Conservation (phyloP, 2,888 invertebrate species). For the Morinoia aosen region DNA sequence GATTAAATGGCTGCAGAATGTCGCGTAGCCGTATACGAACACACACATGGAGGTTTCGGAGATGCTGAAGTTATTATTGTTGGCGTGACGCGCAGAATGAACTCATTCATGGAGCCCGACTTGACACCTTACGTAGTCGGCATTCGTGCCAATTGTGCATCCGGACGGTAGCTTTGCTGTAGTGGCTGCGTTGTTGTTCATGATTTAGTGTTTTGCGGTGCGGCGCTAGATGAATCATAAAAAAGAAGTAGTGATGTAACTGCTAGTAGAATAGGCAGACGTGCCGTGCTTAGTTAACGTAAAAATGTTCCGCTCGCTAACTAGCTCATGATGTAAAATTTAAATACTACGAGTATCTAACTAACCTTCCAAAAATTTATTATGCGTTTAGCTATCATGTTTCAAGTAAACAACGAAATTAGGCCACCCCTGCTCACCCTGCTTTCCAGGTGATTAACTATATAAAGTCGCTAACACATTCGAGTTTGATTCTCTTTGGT, state of each 20-base stretch:
- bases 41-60: not conserved
- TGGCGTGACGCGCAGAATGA: not conserved
- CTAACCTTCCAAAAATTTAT: no score
- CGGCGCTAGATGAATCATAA: not conserved
- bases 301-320: not conserved
- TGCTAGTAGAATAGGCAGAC: not conserved
- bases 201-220: not conserved
- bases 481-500: not conserved
- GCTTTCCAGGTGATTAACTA: not conserved
- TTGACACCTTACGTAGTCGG: constrained; percentile 9
- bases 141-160: not conserved
- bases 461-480: not conserved
- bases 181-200: not conserved
- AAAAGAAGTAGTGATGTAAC: not conserved
- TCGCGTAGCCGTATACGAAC: not conserved
- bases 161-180: not conserved
- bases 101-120: not conserved
- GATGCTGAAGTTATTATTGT: not conserved
- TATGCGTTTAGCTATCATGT: no score
- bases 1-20: not conserved
- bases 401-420: not conserved
- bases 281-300: not conserved
- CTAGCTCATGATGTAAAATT: not conserved
- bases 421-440: not conserved
- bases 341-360: not conserved